Base-by-base conservation (phyloP, 2,888 invertebrate species). In the Onthophagus sagittarius region DNA sequence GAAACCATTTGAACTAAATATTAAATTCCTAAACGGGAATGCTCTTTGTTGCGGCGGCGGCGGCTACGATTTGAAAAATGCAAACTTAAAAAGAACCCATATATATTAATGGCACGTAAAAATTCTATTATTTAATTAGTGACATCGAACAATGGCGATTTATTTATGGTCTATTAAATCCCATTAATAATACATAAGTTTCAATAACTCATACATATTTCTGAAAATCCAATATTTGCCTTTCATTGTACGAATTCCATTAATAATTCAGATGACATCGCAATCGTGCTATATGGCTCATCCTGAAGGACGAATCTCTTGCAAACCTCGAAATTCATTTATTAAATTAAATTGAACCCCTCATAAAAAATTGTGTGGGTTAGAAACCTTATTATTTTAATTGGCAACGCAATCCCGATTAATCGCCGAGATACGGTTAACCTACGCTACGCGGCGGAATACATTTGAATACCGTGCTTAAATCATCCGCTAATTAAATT, bases 401-500 rank as follows among this genome's bases (percentile, higher is more conserved):
- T 53, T 53, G 39, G 39, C 39, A 53, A 53, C 39, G 39, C 39
- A 53, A 53, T 53, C 39, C 39, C 39, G 39, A 53, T 53, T 53
- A 53, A 53, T 53, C 39, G 39, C 11, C 39, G 39, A 53, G 39
- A 53, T 53, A 53, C 39, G 39, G 39, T 53, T 53, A 53, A 53
- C 39, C 39, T 53, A 53, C 39, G 39, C 39, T 53, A 53, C 39
- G 39, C 39, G 39, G 9, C 39, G 39, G 39, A 53, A 53, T 53
- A 53, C 39, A 53, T 53, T 67, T 23, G 67, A 32, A 11, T 67
- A n/a, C 11, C 67, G n/a, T 13, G 63, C 6, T 64, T 73, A 71
- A 73, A 70, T 71, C 73, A 69, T 33, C 69, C 31, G 71, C 69
- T 73, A 73, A 73, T 73, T 73, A 73, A 73, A 71, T 71, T 65